Base-by-base conservation (phyloP, 2,888 invertebrate genomes). In the Patella ulyssiponensis region DNA sequence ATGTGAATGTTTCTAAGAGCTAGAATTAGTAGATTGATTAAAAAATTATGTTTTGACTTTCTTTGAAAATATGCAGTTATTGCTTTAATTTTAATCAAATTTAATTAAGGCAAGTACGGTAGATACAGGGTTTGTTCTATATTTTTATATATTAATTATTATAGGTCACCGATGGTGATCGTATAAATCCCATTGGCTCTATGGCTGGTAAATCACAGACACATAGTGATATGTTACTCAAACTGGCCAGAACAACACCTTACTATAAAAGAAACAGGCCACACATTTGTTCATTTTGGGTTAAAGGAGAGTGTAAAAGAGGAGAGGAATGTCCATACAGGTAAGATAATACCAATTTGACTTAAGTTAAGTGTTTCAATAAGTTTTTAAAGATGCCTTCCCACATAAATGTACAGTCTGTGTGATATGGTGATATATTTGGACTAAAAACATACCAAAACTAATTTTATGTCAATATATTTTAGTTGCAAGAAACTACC, bases 221-320 rank as follows among this genome's bases (percentile, higher is more conserved):
- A 94, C 96, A 81, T 94, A 92, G 95, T 84, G 97, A 97, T 88
- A 93, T 98, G 86, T 91, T 98, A 79, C 94, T 96, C 92, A 95
- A 97, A 85, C 93, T 98, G 85, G 98, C 98, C 0, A 93, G 98
- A 75, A 97, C 97, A 5, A 96, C 96, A 71, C 98, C 98, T 0
- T 98, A 98, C 91, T 98, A 98, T 92, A 97, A 98, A 90, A 93
- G 98, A 77, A 98, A 98, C 90, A 93, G 97, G 85, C 97, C 98
- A 0, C 98, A 98, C 92, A 97, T 98, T 74, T 98, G 98, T 91
- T 97, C 97, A 0, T 98, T 98, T 92, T 98, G 97, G 96, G 98
- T 98, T n/a, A 98, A 98, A 93, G 98, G 98, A 2, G 98, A 98
- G 91, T 98, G 98, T 91, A 95, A 97, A 88, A 93, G 98, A 91